A percentile compares a stretch with the other conserved stretches of the same genome.
phyloP scores from a whole-genome alignment of 2,888 invertebrate species.

The Dryocosmus kuriphilus region DNA sequence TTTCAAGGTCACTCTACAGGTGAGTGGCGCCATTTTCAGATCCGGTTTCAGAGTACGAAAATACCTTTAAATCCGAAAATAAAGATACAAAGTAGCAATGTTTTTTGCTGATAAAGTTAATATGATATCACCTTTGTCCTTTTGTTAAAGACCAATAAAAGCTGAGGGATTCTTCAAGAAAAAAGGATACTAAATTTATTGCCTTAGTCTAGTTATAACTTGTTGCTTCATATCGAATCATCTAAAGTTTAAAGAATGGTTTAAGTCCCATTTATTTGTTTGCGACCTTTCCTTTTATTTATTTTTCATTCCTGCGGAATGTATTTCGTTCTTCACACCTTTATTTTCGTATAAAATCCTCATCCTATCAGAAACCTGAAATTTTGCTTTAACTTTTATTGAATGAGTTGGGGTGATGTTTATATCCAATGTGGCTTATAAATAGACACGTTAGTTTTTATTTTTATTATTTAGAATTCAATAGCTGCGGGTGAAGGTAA shows the following conservation, averaged over 20 bases:
- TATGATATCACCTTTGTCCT: background rate
- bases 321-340: background rate
- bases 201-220: background rate
- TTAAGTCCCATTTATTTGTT: background rate
- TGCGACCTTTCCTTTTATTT: background rate
- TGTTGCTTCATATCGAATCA: constrained; percentile 3
- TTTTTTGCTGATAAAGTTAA: background rate
- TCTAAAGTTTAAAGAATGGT: background rate
- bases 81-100: background rate
- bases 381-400: constrained; percentile 26
- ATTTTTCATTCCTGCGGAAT: background rate
- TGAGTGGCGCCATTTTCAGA: constrained; percentile 69
- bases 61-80: background rate
- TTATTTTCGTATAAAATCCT: background rate
- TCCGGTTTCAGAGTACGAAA: constrained; percentile 14
- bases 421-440: background rate
- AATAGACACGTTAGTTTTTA: background rate
- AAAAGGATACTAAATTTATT: constrained; percentile 6
- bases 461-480: background rate
- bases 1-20: constrained; percentile 93
- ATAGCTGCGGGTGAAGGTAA: background rate
- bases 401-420: background rate
- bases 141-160: background rate
- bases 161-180: background rate
- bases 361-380: constrained; percentile 28